A percentile compares a stretch with the other conserved stretches of the same genome.
These are phyloP conservation scores for Clamator glandarius DNA, from an alignment of 2,797 vertebrate species.

Conservation along the genomic window DNA sequence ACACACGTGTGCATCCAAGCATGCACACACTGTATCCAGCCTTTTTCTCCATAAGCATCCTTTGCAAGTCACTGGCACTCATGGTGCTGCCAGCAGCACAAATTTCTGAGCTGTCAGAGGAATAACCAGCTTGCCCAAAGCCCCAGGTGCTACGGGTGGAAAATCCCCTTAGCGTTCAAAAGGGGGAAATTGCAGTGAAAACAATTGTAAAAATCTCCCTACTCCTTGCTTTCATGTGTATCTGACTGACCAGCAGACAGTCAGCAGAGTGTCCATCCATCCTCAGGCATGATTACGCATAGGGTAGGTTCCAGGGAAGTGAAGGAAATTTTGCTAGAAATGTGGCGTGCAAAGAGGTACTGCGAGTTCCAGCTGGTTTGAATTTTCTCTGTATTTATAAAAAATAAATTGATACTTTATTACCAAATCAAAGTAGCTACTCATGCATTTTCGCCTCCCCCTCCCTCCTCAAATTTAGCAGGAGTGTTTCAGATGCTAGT, in stretches of 20 bases:
- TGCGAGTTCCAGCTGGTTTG: conserved; percentile 58
- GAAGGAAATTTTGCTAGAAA: neutral
- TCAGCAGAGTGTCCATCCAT: neutral
- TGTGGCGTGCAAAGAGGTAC: conserved; percentile 52
- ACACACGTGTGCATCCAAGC: neutral
- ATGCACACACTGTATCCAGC: too few species aligned
- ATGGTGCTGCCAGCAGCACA: rapidly evolving
- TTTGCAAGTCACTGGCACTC: neutral
- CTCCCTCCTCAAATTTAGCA: conserved; percentile 46
- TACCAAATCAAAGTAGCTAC: conserved; percentile 70
- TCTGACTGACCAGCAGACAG: neutral
- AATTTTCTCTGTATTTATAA: conserved; percentile 67
- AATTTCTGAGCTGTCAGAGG: neutral
- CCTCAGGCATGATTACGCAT: neutral
- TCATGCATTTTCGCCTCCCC: conserved; percentile 35
- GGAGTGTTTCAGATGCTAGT: conserved; percentile 58
- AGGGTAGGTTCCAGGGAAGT: neutral
- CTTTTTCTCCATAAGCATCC: neutral
- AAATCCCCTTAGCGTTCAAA: neutral
- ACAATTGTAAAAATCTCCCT: neutral
- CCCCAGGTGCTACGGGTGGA: neutral
- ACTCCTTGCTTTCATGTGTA: neutral
- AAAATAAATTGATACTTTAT: conserved; percentile 74
- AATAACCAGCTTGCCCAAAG: neutral
- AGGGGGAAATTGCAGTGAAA: neutral